These are phyloP conservation scores for Augochlora pura DNA, from an alignment of 1,140 invertebrate species.

Conservation along the genomic window DNA sequence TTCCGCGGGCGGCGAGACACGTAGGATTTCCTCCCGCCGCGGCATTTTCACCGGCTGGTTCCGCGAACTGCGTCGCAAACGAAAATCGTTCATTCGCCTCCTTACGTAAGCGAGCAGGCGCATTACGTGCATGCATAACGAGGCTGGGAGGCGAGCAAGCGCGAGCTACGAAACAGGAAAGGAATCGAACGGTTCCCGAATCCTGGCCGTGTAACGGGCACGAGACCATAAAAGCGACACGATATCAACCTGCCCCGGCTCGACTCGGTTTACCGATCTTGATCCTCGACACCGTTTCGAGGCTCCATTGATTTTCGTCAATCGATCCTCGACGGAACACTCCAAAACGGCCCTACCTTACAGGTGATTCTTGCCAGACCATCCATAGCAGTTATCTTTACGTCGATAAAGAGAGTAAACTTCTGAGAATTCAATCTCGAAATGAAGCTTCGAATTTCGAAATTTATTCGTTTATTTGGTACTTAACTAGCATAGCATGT, in stretches of 20 bases:
- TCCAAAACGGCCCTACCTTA: too few species aligned
- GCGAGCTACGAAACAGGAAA: neutral
- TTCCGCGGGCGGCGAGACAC: too few species aligned
- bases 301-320: neutral
- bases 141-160: constrained; percentile 1
- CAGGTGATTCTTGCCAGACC: too few species aligned
- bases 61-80: neutral
- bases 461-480: too few species aligned
- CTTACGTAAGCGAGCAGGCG: constrained; percentile 41
- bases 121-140: constrained; percentile 29
- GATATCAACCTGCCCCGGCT: neutral
- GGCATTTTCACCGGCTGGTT: constrained; percentile 24
- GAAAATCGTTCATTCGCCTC: constrained; percentile 44
- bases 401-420: too few species aligned
- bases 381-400: too few species aligned
- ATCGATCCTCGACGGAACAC: neutral
- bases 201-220: constrained; percentile 20
- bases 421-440: too few species aligned
- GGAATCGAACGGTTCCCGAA: constrained; percentile 13
- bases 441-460: too few species aligned
- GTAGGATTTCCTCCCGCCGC: too few species aligned
- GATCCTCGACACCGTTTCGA: neutral
- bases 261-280: too few species aligned
- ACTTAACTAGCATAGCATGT: too few species aligned
- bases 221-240: constrained; percentile 6